phyloP scores from a whole-genome alignment of 2,797 vertebrate species.

The Xenops minutus region DNA sequence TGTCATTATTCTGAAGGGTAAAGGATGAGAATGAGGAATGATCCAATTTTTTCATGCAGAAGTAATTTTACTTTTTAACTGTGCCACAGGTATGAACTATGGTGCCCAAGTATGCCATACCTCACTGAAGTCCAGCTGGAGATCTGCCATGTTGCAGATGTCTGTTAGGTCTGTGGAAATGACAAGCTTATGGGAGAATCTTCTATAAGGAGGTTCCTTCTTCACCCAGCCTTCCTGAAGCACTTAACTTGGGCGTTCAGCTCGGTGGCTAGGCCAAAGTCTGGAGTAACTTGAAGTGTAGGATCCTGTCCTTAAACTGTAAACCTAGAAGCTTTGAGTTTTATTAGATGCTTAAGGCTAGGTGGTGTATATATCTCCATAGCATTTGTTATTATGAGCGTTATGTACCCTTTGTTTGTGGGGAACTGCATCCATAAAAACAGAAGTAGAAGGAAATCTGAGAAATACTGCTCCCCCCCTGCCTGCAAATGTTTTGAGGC shows the following conservation, averaged over 20 bases:
- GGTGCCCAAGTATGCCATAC: rapidly evolving
- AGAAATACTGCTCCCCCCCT: neutral
- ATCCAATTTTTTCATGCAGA: neutral
- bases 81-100: neutral
- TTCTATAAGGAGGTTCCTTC: neutral
- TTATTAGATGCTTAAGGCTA: neutral
- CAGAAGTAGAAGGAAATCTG: neutral
- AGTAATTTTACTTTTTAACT: neutral
- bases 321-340: neutral
- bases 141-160: neutral
- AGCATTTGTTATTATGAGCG: neutral
- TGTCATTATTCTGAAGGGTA: neutral
- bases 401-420: neutral
- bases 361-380: neutral
- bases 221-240: neutral
- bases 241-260: neutral
- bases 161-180: neutral
- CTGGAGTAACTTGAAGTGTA: neutral
- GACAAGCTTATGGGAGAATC: neutral
- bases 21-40: neutral
- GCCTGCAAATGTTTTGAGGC: neutral
- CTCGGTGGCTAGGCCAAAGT: neutral
- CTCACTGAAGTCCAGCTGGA: neutral
- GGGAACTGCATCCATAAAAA: neutral
- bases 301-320: neutral